Conservation (phyloP, 1,140 invertebrate species). For the Oncopodura yosiiana region DNA sequence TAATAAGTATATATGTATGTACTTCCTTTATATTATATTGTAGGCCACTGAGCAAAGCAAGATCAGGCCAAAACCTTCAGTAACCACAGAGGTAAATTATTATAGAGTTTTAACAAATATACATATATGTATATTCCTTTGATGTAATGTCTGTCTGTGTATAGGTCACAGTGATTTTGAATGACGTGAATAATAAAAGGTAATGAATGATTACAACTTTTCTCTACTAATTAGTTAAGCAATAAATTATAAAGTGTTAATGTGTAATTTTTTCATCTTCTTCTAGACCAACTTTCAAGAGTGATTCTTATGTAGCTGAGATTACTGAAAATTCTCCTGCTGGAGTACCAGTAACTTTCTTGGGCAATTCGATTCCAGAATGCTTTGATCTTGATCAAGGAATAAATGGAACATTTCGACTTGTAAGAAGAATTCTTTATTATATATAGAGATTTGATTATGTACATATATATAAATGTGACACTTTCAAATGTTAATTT, state of each 20-base stretch:
- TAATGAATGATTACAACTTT: too few relatives aligned
- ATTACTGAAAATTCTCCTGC: slow-evolving; percentile 83
- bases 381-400: slow-evolving; percentile 76
- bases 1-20: too few relatives aligned
- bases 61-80: slow-evolving; percentile 56
- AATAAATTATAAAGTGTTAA: too few relatives aligned
- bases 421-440: neutral
- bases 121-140: too few relatives aligned
- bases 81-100: slow-evolving; percentile 76
- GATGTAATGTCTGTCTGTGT: too few relatives aligned
- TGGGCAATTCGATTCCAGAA: slow-evolving; percentile 67
- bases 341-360: slow-evolving; percentile 58
- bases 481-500: too few relatives aligned
- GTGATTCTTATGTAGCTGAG: slow-evolving; percentile 67
- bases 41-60: slow-evolving; percentile 58
- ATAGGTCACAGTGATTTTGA: slow-evolving; percentile 83
- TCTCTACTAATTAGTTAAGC: too few relatives aligned
- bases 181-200: slow-evolving; percentile 85
- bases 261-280: neutral
- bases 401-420: slow-evolving; percentile 19
- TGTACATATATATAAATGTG: too few relatives aligned
- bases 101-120: too few relatives aligned
- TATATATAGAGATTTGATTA: too few relatives aligned
- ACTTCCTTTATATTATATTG: too few relatives aligned
- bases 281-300: slow-evolving; percentile 65